Evolutionary conservation across 2,797 vertebrate genomes (phyloP).

Genomic region (Tympanoctomys barrerae): DNA sequence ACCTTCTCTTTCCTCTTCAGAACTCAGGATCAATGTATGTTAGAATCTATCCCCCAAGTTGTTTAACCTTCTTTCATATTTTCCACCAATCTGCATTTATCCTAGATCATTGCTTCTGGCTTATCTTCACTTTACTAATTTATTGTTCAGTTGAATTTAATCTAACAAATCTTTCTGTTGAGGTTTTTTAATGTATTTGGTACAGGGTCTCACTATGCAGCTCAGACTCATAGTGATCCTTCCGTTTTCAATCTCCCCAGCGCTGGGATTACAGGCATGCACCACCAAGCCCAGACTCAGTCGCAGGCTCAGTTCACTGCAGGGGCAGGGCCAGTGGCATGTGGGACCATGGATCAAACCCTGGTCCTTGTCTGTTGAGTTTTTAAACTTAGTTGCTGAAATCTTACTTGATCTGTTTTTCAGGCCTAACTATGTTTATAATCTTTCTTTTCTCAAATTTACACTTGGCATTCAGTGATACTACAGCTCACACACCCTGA

Average conservation of each 20-base stretch:
- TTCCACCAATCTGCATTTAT: background rate
- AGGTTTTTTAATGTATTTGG: background rate
- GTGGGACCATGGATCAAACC: no score
- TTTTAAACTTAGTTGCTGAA: slow-evolving; percentile 6
- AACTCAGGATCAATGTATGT: background rate
- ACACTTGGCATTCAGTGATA: background rate
- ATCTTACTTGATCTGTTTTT: slow-evolving; percentile 28
- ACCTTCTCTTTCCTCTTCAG: background rate
- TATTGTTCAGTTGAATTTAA: background rate
- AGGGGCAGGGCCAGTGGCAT: no score
- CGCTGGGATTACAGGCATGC: no score
- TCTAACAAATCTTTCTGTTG: background rate
- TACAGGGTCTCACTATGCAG: no score
- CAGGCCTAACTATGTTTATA: background rate
- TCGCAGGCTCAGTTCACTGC: no score
- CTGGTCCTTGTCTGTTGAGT: background rate
- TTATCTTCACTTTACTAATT: slow-evolving; percentile 1
- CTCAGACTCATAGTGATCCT: no score
- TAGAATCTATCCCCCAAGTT: background rate
- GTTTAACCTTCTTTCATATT: background rate
- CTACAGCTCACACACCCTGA: background rate
- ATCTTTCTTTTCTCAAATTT: slow-evolving; percentile 10
- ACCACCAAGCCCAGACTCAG: no score
- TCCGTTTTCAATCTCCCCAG: no score
- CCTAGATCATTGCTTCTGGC: slow-evolving; percentile 25